These are phyloP conservation scores for Istiophorus platypterus DNA, from an alignment of 2,113 vertebrate species.

Conservation along the genomic window DNA sequence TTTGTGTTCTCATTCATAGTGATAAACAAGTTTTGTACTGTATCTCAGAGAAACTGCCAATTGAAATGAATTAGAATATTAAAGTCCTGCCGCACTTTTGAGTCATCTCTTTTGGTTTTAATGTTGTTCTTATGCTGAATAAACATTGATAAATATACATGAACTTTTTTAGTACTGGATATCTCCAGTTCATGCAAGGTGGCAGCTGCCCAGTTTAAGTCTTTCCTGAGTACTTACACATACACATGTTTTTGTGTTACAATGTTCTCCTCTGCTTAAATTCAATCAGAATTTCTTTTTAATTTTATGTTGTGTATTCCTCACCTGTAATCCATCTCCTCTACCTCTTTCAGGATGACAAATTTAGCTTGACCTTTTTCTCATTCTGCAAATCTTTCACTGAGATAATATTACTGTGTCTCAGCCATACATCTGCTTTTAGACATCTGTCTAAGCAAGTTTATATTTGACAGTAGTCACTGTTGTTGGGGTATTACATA, in stretches of 20 bases:
- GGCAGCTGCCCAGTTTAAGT: background rate
- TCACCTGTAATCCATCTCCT: constrained; percentile 1
- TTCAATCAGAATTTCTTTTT: background rate
- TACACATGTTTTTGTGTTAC: background rate
- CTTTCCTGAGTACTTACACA: background rate
- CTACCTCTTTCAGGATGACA: background rate
- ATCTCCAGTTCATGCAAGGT: background rate
- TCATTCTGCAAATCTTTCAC: constrained; percentile 1
- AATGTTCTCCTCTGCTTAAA: background rate
- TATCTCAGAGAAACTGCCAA: constrained; percentile 4
- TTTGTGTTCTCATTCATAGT: background rate
- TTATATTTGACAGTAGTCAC: constrained; percentile 25
- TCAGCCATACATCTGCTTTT: constrained; percentile 31
- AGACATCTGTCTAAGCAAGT: constrained; percentile 44
- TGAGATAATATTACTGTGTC: constrained; percentile 17
- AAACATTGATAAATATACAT: constrained; percentile 18
- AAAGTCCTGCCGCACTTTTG: background rate
- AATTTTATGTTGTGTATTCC: background rate
- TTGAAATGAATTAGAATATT: background rate
- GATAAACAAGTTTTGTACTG: background rate
- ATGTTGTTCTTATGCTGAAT: too few relatives aligned
- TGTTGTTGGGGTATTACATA: constrained; percentile 31
- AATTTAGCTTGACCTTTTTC: constrained; percentile 39
- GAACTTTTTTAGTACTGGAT: background rate
- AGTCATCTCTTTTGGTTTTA: background rate